phyloP scores from a whole-genome alignment of 1,140 invertebrate genomes.

The Paraescarpia echinospica region DNA sequence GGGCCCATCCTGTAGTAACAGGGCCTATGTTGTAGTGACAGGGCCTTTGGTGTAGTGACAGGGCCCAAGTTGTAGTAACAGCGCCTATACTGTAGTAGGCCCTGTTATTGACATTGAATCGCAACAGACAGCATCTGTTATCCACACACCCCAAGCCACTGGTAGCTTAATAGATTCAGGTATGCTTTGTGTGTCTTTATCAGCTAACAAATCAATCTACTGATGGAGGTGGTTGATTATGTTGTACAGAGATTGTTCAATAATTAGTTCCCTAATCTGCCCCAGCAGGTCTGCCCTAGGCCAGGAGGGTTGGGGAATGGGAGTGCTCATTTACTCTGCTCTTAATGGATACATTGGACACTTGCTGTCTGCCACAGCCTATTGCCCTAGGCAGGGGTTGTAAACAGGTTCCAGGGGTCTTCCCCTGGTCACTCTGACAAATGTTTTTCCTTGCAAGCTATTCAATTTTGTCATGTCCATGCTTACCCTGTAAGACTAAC shows the following conservation, averaged over 20 bases:
- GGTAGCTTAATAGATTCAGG: neutral
- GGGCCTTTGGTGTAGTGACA: too few species aligned
- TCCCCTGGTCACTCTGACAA: neutral
- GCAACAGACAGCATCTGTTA: too few species aligned
- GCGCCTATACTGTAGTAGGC: too few species aligned
- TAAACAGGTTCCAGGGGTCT: neutral
- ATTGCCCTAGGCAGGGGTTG: neutral
- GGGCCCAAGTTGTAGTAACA: too few species aligned
- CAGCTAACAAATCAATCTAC: neutral
- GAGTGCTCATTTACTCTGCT: neutral
- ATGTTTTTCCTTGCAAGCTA: neutral
- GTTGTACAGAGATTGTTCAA: neutral
- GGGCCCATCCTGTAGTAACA: too few species aligned
- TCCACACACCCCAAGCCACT: neutral
- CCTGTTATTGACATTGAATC: too few species aligned
- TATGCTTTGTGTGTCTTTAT: neutral
- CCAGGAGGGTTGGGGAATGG: neutral
- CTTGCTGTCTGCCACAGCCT: neutral
- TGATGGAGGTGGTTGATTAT: neutral
- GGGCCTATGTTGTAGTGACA: too few species aligned
- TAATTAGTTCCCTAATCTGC: neutral
- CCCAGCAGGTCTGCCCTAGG: neutral
- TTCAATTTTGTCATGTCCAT: neutral
- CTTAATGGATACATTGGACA: neutral
- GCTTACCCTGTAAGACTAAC: neutral